Percentiles rank a stretch among this genome's conserved stretches.
Conservation (phyloP, 2,113 vertebrate genomes). For the Rhinolophus ferrumequinum region DNA sequence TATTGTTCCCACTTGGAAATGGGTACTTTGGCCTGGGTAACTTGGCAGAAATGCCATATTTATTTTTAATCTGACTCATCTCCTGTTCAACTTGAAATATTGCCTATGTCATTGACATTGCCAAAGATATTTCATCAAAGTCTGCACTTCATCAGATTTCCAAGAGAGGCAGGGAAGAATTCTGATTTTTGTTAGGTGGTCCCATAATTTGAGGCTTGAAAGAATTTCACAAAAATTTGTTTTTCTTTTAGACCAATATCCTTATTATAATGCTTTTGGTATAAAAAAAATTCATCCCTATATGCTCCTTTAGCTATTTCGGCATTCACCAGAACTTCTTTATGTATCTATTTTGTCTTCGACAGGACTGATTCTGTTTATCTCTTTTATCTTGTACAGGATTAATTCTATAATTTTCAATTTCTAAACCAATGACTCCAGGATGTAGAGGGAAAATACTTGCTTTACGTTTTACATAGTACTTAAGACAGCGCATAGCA, state of each 20-base stretch:
- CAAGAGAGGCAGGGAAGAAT: not conserved
- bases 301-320: not conserved
- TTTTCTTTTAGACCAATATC: not conserved
- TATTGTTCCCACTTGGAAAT: constrained; percentile 60
- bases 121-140: constrained; percentile 67
- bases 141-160: constrained; percentile 47
- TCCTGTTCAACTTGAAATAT: constrained; percentile 59
- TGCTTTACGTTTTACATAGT: not conserved
- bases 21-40: constrained; percentile 43
- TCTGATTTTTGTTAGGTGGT: constrained; percentile 49
- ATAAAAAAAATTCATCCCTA: not conserved
- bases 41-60: constrained; percentile 36
- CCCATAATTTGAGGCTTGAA: constrained; percentile 12
- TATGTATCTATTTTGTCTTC: not conserved
- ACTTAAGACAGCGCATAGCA: not conserved
- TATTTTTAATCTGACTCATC: constrained; percentile 69
- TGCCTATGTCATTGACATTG: constrained; percentile 43
- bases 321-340: not conserved
- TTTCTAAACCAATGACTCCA: not conserved
- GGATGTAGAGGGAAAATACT: not conserved
- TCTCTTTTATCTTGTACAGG: not conserved
- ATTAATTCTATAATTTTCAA: not conserved
- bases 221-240: not conserved
- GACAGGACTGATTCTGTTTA: not conserved
- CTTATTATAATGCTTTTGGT: not conserved